Percentiles rank a stretch among this genome's conserved stretches.
Conservation (phyloP, 2,888 invertebrate genomes). For the Drosophila nr. perissopoda region DNA sequence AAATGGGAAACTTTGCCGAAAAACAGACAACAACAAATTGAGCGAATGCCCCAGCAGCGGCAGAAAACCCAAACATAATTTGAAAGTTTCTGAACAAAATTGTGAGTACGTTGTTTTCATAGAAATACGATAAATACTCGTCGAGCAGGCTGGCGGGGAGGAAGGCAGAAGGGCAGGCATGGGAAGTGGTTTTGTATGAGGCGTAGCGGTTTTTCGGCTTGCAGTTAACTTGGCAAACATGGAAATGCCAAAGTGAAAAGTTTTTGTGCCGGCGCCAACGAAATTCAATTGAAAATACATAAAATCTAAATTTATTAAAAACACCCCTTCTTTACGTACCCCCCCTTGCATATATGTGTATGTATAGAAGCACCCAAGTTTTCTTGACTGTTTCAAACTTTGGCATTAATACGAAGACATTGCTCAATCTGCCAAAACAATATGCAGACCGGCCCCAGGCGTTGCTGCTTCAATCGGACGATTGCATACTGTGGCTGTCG, state of each 20-base stretch:
- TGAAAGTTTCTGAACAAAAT: constrained; percentile 71
- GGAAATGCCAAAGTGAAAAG: constrained; percentile 77
- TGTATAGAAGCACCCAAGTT: constrained; percentile 6
- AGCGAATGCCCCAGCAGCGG: constrained; percentile 22
- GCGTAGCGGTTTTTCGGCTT: constrained; percentile 45
- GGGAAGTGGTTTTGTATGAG: constrained; percentile 51
- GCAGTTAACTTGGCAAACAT: constrained; percentile 79
- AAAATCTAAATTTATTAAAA: constrained; percentile 76
- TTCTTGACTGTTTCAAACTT: constrained; percentile 53
- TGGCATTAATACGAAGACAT: constrained; percentile 51
- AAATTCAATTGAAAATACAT: constrained; percentile 78
- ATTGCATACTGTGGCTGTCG: constrained; percentile 30
- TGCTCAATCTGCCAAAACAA: constrained; percentile 50
- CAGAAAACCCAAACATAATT: constrained; percentile 69
- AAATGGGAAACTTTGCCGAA: constrained; percentile 65
- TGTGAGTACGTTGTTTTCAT: constrained; percentile 78
- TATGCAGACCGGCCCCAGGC: constrained; percentile 53
- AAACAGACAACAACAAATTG: constrained; percentile 37
- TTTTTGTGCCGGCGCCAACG: constrained; percentile 52
- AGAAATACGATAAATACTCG: constrained; percentile 78
- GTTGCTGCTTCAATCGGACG: constrained; percentile 28
- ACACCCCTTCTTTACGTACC: background rate
- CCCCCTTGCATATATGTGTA: background rate
- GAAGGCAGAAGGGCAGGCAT: constrained; percentile 11
- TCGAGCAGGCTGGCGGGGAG: background rate